These are phyloP conservation scores for Corythucha ciliata DNA, from an alignment of 2,888 invertebrate species.

Conservation along the genomic window DNA sequence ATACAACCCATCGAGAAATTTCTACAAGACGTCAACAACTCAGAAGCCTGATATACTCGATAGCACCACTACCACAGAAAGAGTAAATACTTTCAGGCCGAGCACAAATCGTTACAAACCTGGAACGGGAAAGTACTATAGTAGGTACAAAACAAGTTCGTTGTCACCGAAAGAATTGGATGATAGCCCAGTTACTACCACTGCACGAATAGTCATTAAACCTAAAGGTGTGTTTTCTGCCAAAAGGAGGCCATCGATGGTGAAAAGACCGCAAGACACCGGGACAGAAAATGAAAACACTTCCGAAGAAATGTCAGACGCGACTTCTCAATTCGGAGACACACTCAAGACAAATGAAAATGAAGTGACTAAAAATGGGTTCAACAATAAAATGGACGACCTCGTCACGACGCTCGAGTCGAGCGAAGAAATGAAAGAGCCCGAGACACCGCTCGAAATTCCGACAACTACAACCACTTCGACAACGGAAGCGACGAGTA, in stretches of 20 bases:
- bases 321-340: constrained; percentile 19
- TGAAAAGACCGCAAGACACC: constrained; percentile 26
- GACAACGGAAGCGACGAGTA: constrained; percentile 24
- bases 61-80: constrained; percentile 33
- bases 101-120: constrained; percentile 32
- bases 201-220: constrained; percentile 27
- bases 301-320: constrained; percentile 19
- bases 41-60: constrained; percentile 21
- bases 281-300: constrained; percentile 30
- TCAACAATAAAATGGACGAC: constrained; percentile 31
- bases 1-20: constrained; percentile 24
- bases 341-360: constrained; percentile 27
- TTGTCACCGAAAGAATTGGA: constrained; percentile 30
- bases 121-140: constrained; percentile 38
- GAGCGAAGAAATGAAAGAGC: constrained; percentile 25
- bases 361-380: constrained; percentile 28
- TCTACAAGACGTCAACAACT: constrained; percentile 32
- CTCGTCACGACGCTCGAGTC: constrained; percentile 29
- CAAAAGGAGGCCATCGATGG: constrained; percentile 33
- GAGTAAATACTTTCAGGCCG: constrained; percentile 31
- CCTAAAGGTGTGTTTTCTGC: constrained; percentile 37
- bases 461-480: constrained; percentile 17
- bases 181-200: constrained; percentile 25
- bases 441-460: constrained; percentile 8
- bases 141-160: constrained; percentile 36